Conservation (phyloP, 2,113 vertebrate genomes). For the Arothron firmamentum region DNA sequence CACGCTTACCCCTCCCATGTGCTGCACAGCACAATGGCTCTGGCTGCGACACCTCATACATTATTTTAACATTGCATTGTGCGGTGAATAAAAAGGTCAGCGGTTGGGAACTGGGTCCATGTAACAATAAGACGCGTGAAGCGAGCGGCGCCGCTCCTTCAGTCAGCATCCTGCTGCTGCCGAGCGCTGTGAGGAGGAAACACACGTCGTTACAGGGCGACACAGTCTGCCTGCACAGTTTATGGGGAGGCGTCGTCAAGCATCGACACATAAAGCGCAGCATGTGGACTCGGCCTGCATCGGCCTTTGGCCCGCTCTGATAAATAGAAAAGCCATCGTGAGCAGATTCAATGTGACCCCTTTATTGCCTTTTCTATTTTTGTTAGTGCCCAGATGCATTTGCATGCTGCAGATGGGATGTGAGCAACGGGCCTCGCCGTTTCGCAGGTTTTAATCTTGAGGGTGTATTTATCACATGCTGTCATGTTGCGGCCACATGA, state of each 20-base stretch:
- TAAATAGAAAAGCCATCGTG: neutral
- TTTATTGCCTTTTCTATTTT: slow-evolving; percentile 50
- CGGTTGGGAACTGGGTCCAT: slow-evolving; percentile 60
- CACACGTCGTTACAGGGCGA: slow-evolving; percentile 24
- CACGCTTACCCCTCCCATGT: slow-evolving; percentile 14
- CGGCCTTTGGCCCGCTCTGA: too few species aligned
- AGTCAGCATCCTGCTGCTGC: slow-evolving; percentile 48
- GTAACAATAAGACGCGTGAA: slow-evolving; percentile 68
- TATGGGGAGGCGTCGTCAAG: too few species aligned
- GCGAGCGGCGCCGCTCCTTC: slow-evolving; percentile 50
- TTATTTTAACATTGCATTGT: slow-evolving; percentile 69
- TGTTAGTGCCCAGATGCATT: slow-evolving; percentile 1
- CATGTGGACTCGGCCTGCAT: too few species aligned
- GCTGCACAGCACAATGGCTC: slow-evolving; percentile 30
- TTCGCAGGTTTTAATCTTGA: slow-evolving; percentile 60
- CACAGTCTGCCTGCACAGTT: slow-evolving; percentile 19
- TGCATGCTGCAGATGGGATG: slow-evolving; percentile 31
- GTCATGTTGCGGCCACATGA: slow-evolving; percentile 70
- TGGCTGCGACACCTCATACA: slow-evolving; percentile 58
- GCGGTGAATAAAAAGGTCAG: slow-evolving; percentile 68
- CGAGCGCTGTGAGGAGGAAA: slow-evolving; percentile 36
- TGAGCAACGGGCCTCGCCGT: slow-evolving; percentile 31
- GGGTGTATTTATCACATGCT: slow-evolving; percentile 66
- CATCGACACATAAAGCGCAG: too few species aligned
- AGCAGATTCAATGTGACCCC: slow-evolving; percentile 1